These are phyloP conservation scores for Esox masquinongy DNA, from an alignment of 2,797 vertebrate genomes.

Conservation along the genomic window DNA sequence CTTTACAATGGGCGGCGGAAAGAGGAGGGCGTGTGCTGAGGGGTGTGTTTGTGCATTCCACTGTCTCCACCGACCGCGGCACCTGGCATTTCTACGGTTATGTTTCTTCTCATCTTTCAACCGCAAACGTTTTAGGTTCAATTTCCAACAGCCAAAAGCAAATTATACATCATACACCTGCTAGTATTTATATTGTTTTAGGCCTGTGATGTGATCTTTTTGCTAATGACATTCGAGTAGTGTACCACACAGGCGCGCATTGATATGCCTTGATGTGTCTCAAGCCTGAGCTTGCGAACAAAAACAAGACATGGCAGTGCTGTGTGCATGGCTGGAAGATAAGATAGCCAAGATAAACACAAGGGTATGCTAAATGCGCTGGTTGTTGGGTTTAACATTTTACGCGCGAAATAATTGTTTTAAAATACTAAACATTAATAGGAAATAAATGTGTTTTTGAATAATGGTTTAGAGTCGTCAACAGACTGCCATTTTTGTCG, in stretches of 20 bases:
- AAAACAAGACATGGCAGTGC: slow-evolving; percentile 20
- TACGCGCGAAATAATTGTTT: not conserved
- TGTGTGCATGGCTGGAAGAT: slow-evolving; percentile 16
- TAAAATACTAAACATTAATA: not conserved
- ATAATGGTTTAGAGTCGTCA: not conserved
- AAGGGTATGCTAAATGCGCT: not conserved
- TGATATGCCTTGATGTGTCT: slow-evolving; percentile 21
- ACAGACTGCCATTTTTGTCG: not conserved
- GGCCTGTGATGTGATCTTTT: not conserved
- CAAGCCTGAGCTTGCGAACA: slow-evolving; percentile 18
- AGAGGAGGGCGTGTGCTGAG: slow-evolving; percentile 66
- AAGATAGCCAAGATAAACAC: slow-evolving; percentile 1
- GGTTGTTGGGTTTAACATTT: slow-evolving; percentile 1
- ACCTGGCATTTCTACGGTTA: slow-evolving; percentile 62
- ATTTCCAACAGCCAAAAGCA: not conserved
- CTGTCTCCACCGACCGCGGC: slow-evolving; percentile 71
- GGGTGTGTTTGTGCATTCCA: slow-evolving; percentile 75
- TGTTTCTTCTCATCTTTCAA: slow-evolving; percentile 17
- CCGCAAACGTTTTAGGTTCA: slow-evolving; percentile 11
- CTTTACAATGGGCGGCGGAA: slow-evolving; percentile 55
- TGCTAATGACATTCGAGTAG: not conserved
- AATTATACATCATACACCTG: not conserved
- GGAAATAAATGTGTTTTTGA: not conserved
- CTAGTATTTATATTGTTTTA: not conserved
- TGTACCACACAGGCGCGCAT: not conserved